These are phyloP conservation scores for Drosophila pandora DNA, from an alignment of 1,140 invertebrate species.

Conservation along the genomic window DNA sequence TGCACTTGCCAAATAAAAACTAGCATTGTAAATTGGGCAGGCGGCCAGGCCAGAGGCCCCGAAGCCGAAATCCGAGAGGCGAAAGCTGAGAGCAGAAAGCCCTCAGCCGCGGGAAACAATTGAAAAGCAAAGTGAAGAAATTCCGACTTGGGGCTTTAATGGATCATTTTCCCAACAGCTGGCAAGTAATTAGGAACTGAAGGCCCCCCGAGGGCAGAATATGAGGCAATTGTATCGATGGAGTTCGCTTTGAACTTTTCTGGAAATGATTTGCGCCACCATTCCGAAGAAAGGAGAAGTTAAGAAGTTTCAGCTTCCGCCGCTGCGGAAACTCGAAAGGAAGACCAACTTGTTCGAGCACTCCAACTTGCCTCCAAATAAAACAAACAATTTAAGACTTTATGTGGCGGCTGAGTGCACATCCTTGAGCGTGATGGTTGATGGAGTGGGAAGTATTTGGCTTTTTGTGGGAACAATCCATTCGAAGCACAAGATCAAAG, in stretches of 20 bases:
- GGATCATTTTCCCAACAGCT: constrained; percentile 40
- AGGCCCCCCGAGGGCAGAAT: not conserved
- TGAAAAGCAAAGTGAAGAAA: constrained; percentile 51
- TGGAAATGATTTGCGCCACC: constrained; percentile 52
- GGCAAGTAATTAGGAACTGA: constrained; percentile 57
- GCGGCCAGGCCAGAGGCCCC: constrained; percentile 25
- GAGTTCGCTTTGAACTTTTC: constrained; percentile 58
- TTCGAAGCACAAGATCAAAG: constrained; percentile 33
- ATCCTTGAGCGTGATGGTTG: constrained; percentile 31
- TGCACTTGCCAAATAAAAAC: constrained; percentile 68
- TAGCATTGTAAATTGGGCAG: constrained; percentile 41
- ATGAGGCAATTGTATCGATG: constrained; percentile 28
- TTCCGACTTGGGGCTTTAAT: constrained; percentile 33
- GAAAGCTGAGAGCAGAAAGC: not conserved
- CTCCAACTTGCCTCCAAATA: constrained; percentile 59
- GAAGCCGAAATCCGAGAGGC: not conserved
- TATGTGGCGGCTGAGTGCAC: constrained; percentile 14
- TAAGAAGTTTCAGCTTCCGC: constrained; percentile 14
- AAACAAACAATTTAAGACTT: constrained; percentile 55
- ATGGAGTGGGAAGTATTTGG: not conserved
- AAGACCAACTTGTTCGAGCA: constrained; percentile 26
- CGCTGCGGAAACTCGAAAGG: constrained; percentile 37
- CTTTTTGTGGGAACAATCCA: not conserved
- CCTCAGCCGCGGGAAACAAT: constrained; percentile 30
- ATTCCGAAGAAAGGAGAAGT: constrained; percentile 3